Percentiles rank a stretch among this genome's conserved stretches.
Evolutionary conservation across 1,140 invertebrate species (phyloP).

Genomic region (Apis mellifera): DNA sequence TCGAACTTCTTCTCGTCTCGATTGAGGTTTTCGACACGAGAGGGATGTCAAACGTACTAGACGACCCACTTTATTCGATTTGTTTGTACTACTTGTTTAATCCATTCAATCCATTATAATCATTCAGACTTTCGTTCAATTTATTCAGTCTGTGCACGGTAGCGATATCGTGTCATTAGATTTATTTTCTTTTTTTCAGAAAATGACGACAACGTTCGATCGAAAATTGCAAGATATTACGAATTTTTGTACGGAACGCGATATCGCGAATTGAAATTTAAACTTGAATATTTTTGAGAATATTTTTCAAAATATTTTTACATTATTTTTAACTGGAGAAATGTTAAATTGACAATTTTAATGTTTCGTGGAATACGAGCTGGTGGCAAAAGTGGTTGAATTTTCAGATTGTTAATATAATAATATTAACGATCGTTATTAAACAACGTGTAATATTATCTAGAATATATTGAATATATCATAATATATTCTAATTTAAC

Average conservation of each 20-base stretch:
- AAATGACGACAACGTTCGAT: background rate
- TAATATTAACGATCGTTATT: too few relatives aligned
- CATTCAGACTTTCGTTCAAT: slow-evolving; percentile 16
- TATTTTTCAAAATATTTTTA: background rate
- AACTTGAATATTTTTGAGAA: background rate
- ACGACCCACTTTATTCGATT: slow-evolving; percentile 51
- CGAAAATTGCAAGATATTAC: background rate
- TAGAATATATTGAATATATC: background rate
- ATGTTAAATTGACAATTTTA: background rate
- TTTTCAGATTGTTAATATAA: too few relatives aligned
- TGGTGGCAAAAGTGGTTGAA: too few relatives aligned
- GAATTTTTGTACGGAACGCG: background rate
- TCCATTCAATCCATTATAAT: slow-evolving; percentile 48
- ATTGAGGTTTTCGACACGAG: slow-evolving; percentile 27
- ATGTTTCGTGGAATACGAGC: background rate
- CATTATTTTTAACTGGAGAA: background rate
- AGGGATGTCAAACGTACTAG: slow-evolving; percentile 28
- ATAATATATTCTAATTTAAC: background rate
- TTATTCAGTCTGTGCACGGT: slow-evolving; percentile 16
- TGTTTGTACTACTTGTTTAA: slow-evolving; percentile 48
- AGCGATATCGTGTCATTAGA: background rate
- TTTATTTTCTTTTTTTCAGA: background rate
- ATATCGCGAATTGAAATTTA: too few relatives aligned
- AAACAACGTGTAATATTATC: too few relatives aligned
- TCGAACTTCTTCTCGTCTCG: slow-evolving; percentile 26